Percentiles rank a stretch among this genome's conserved stretches.
phyloP scores from a whole-genome alignment of 2,797 vertebrate species.

The Anguilla pacifica region DNA sequence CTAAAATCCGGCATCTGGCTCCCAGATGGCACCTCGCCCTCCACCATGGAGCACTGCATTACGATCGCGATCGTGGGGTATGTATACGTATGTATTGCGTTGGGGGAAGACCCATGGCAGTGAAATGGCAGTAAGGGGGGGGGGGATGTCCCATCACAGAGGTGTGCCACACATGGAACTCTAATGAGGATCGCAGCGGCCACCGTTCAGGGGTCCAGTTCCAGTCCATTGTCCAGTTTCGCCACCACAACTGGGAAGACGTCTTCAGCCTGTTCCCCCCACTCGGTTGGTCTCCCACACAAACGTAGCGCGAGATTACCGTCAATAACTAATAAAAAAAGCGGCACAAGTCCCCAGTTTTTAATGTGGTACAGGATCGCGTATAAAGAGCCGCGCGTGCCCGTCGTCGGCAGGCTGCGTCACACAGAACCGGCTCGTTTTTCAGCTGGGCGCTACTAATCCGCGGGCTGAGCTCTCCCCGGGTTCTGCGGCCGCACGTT shows the following conservation, averaged over 20 bases:
- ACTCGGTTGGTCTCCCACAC: not conserved
- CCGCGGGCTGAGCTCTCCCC: conserved; percentile 24
- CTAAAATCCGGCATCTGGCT: no score
- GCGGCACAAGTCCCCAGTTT: not conserved
- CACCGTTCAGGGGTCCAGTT: no score
- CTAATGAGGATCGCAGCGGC: no score
- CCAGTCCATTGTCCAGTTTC: no score
- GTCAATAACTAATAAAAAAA: not conserved
- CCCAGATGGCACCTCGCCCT: not conserved
- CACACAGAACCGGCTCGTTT: conserved; percentile 11
- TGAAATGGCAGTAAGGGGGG: not conserved
- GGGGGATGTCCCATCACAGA: no score
- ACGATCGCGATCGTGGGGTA: no score
- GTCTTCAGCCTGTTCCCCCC: not conserved
- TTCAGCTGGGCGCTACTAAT: conserved; percentile 12
- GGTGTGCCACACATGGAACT: no score
- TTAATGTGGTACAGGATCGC: not conserved
- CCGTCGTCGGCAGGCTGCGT: not conserved
- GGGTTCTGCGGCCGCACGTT: conserved; percentile 1
- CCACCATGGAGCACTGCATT: no score
- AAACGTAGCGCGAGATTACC: not conserved
- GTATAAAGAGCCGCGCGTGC: not conserved
- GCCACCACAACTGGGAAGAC: not conserved
- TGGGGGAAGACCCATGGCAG: no score
- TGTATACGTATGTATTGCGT: no score